Percentiles rank a stretch among this genome's conserved stretches.
Evolutionary conservation across 2,888 invertebrate genomes (phyloP).

Genomic region (Tachina fera): DNA sequence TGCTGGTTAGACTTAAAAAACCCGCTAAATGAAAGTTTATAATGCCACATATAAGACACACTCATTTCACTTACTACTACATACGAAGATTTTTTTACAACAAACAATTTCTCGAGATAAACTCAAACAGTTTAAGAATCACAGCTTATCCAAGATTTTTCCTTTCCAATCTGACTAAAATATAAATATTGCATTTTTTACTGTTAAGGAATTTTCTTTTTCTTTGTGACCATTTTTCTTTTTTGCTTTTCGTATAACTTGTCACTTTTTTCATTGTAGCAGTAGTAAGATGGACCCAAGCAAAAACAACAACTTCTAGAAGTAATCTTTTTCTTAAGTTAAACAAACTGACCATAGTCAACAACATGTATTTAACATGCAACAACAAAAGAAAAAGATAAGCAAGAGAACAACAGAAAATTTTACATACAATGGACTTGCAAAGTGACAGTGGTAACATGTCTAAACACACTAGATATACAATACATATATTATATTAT

Average conservation of each 20-base stretch:
- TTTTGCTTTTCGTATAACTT: conserved; percentile 34
- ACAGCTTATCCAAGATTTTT: conserved; percentile 14
- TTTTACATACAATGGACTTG: conserved; percentile 71
- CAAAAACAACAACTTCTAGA: conserved; percentile 45
- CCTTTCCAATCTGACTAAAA: conserved; percentile 60
- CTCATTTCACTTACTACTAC: neutral
- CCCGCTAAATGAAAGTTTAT: no score
- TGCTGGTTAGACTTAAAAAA: no score
- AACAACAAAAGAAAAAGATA: conserved; percentile 13
- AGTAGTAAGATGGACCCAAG: conserved; percentile 35
- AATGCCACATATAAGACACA: no score
- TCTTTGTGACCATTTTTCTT: conserved; percentile 11
- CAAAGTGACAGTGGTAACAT: conserved; percentile 71
- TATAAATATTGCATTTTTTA: conserved; percentile 65
- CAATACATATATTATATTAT: conserved; percentile 1
- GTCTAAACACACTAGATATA: conserved; percentile 68
- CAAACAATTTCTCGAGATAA: neutral
- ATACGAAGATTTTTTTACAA: no score
- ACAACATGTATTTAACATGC: conserved; percentile 40
- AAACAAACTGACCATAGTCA: conserved; percentile 69
- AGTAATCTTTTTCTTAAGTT: conserved; percentile 55
- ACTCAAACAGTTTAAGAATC: conserved; percentile 15
- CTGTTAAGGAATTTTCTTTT: conserved; percentile 70
- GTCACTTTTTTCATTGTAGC: conserved; percentile 57
- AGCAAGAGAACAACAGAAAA: conserved; percentile 31